Conservation (phyloP, 2,797 vertebrate species). For the Poeciliopsis turneri region DNA sequence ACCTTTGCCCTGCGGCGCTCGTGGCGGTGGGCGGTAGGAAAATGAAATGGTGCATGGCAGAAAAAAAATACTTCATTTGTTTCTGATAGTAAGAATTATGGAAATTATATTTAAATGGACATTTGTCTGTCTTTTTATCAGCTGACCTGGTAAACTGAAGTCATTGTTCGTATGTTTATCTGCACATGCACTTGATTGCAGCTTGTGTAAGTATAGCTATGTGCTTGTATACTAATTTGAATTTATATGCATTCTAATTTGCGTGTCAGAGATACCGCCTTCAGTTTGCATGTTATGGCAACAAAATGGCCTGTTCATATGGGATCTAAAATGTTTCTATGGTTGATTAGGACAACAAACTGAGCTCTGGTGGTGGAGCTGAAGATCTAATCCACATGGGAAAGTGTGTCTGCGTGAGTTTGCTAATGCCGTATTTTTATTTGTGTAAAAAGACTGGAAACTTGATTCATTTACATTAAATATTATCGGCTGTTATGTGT, state of each 20-base stretch:
- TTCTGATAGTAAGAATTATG: constrained; percentile 24
- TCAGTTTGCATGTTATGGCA: constrained; percentile 29
- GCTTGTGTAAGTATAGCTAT: not conserved
- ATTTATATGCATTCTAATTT: not conserved
- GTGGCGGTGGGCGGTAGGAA: constrained; percentile 54
- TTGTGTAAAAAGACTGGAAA: not conserved
- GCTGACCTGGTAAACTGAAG: constrained; percentile 23
- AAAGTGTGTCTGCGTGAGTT: not conserved
- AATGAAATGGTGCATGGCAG: constrained; percentile 31
- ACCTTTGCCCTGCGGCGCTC: constrained; percentile 43
- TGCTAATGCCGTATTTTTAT: not conserved
- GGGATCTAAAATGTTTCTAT: constrained; percentile 5
- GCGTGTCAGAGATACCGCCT: constrained; percentile 23
- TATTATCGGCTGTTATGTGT: not conserved
- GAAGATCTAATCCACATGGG: not conserved
- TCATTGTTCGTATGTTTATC: constrained; percentile 6
- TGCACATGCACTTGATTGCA: not conserved
- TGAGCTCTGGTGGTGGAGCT: not conserved
- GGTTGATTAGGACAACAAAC: not conserved
- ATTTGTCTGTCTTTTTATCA: constrained; percentile 7
- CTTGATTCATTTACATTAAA: not conserved
- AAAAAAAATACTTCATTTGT: constrained; percentile 21
- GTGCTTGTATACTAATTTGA: not conserved
- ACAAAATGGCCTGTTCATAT: constrained; percentile 5
- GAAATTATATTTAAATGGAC: constrained; percentile 27